These are phyloP conservation scores for Andrena dorsata DNA, from an alignment of 2,888 invertebrate species.

Conservation along the genomic window DNA sequence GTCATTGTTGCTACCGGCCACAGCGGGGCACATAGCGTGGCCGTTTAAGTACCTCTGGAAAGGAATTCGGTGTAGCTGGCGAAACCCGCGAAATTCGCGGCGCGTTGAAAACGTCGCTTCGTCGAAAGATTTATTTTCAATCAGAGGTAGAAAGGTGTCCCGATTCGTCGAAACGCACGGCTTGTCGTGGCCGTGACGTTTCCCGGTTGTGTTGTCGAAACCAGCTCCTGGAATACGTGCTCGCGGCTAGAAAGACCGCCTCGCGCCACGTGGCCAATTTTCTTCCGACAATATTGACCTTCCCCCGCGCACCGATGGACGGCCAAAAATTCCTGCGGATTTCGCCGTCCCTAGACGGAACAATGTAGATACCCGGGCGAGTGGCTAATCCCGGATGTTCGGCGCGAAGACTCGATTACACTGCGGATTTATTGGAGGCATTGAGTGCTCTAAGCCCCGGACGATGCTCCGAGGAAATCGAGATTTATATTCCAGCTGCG, in stretches of 20 bases:
- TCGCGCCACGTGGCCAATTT: slow-evolving; percentile 73
- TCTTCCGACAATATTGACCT: slow-evolving; percentile 78
- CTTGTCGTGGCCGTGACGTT: slow-evolving; percentile 20
- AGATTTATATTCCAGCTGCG: slow-evolving; percentile 67
- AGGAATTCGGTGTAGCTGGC: slow-evolving; percentile 3
- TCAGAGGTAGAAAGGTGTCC: slow-evolving; percentile 19
- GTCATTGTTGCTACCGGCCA: too few species aligned
- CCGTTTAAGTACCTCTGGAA: background rate
- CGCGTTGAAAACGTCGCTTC: background rate
- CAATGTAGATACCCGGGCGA: slow-evolving; percentile 61
- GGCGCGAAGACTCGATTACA: slow-evolving; percentile 71
- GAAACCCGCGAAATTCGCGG: background rate
- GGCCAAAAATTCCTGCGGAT: slow-evolving; percentile 72
- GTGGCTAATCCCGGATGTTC: slow-evolving; percentile 71
- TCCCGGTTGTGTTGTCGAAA: slow-evolving; percentile 54
- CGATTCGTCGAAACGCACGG: slow-evolving; percentile 32
- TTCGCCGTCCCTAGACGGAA: slow-evolving; percentile 57
- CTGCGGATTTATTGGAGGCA: slow-evolving; percentile 68
- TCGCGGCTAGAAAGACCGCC: slow-evolving; percentile 54
- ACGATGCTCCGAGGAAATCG: slow-evolving; percentile 65
- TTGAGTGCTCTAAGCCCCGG: slow-evolving; percentile 66
- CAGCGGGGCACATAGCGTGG: too few species aligned
- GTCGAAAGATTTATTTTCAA: slow-evolving; percentile 49
- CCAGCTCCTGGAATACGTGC: slow-evolving; percentile 63
- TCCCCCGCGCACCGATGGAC: slow-evolving; percentile 49